phyloP scores from a whole-genome alignment of 2,888 invertebrate species.

The Aelia acuminata region DNA sequence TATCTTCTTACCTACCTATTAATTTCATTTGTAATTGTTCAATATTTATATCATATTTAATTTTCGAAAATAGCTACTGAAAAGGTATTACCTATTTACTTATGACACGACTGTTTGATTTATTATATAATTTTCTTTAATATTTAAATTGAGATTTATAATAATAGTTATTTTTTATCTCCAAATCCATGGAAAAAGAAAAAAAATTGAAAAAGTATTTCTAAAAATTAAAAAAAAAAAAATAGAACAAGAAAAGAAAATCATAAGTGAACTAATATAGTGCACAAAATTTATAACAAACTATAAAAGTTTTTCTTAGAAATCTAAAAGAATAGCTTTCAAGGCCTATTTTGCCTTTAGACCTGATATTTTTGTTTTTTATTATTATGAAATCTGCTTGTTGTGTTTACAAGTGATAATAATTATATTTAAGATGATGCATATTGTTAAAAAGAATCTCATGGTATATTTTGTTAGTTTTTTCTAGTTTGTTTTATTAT shows the following conservation, averaged over 20 bases:
- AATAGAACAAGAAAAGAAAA: neutral
- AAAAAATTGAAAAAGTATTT: slow-evolving; percentile 1
- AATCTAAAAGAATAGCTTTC: slow-evolving; percentile 1
- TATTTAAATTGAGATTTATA: neutral
- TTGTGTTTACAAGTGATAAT: slow-evolving; percentile 24
- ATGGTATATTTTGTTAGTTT: neutral
- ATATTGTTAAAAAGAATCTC: slow-evolving; percentile 27
- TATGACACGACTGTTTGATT: neutral
- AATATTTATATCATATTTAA: neutral
- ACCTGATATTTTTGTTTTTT: neutral
- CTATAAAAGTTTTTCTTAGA: slow-evolving; percentile 38
- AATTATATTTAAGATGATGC: neutral
- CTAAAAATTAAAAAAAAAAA: slow-evolving; percentile 16
- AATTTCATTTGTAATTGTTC: neutral
- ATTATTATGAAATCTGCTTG: slow-evolving; percentile 12
- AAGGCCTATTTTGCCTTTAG: slow-evolving; percentile 46
- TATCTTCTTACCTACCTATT: neutral
- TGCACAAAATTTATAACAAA: slow-evolving; percentile 38
- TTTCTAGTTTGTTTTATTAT: slow-evolving; percentile 11
- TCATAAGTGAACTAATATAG: slow-evolving; percentile 23
- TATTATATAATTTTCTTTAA: neutral
- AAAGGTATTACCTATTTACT: neutral
- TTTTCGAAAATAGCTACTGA: neutral
- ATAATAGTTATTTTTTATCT: neutral
- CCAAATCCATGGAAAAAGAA: neutral